These are phyloP conservation scores for Ganaspis brasiliensis DNA, from an alignment of 2,888 invertebrate species.

Conservation along the genomic window DNA sequence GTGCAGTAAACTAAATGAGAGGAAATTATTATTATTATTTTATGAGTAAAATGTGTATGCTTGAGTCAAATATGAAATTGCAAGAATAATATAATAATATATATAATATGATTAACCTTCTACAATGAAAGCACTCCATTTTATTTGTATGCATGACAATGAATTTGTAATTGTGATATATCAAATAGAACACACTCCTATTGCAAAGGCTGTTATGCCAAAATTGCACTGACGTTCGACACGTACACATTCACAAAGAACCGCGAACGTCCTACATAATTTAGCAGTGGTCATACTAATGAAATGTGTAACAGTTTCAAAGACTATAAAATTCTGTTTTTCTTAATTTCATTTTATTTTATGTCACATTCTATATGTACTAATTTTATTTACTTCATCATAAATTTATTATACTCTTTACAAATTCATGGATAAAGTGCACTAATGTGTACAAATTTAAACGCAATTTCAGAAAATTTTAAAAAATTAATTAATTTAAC, in stretches of 20 bases:
- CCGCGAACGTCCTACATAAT: slow-evolving; percentile 24
- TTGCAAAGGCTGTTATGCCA: background rate
- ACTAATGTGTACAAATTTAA: no score
- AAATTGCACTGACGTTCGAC: slow-evolving; percentile 22
- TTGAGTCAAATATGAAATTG: no score
- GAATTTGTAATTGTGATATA: slow-evolving; percentile 9
- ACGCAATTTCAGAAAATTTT: no score
- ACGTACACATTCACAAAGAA: slow-evolving; percentile 21
- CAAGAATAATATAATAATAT: background rate
- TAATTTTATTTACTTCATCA: no score
- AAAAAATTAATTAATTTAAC: no score
- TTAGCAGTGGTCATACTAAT: slow-evolving; percentile 25
- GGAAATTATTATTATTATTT: no score
- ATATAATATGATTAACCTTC: background rate
- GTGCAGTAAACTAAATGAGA: no score
- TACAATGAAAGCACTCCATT: background rate
- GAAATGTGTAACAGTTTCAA: slow-evolving; percentile 15
- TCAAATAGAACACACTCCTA: slow-evolving; percentile 8
- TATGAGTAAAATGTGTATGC: no score
- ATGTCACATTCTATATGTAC: no score
- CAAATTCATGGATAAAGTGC: no score
- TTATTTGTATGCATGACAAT: background rate
- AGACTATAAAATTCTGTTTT: background rate
- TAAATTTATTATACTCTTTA: no score
- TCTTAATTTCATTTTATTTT: no score